Evolutionary conservation across 2,888 invertebrate species (phyloP).

Genomic region (Machimus rusticus): DNA sequence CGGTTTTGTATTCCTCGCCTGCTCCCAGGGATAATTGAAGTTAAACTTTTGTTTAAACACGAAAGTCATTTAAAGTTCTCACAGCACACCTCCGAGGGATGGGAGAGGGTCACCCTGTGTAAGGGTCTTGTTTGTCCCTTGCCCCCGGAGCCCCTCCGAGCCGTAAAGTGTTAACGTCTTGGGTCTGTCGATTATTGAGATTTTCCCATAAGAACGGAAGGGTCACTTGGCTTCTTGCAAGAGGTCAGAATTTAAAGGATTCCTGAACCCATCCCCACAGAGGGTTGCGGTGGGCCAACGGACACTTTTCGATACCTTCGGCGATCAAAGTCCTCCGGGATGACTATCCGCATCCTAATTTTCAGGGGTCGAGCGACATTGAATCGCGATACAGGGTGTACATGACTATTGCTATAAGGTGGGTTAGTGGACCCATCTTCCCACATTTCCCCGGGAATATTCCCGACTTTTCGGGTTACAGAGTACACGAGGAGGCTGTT

Average conservation of each 20-base stretch:
- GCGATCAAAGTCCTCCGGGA: not conserved
- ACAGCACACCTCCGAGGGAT: slow-evolving; percentile 10
- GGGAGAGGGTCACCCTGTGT: not conserved
- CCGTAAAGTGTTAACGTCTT: slow-evolving; percentile 28
- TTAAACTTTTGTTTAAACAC: slow-evolving; percentile 44
- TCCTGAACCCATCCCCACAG: not conserved
- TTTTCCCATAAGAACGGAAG: slow-evolving; percentile 9
- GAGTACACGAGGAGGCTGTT: not conserved
- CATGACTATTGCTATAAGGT: not conserved
- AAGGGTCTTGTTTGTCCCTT: not conserved
- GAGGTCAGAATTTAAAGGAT: not conserved
- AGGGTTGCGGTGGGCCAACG: not conserved
- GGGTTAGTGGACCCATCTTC: not conserved
- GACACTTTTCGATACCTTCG: not conserved
- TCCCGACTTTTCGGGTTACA: not conserved
- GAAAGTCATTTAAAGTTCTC: slow-evolving; percentile 43
- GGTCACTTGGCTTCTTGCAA: not conserved
- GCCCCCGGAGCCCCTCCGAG: not conserved
- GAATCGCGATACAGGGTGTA: not conserved
- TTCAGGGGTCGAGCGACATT: not conserved
- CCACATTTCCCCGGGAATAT: not conserved
- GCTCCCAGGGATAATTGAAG: slow-evolving; percentile 38
- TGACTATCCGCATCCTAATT: not conserved
- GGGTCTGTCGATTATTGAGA: slow-evolving; percentile 31
- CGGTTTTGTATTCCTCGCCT: slow-evolving; percentile 38